Evolutionary conservation across 2,888 invertebrate species (phyloP), one percentile per base, ranked within the genome.

Genomic region (Eupithecia abbreviata): DNA sequence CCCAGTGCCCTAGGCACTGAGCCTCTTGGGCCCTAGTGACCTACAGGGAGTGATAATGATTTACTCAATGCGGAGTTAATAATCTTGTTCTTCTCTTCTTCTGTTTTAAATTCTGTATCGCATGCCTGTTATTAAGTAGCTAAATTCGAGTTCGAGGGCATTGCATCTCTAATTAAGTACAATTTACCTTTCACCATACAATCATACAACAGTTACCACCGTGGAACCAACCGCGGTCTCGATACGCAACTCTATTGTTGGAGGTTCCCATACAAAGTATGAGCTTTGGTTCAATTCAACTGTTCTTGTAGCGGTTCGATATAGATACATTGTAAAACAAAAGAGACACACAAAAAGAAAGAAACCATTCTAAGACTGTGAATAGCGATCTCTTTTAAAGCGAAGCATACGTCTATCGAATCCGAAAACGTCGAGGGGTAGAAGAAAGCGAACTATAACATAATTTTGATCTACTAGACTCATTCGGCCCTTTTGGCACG

Each of bases 101-200:
- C 2, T 9, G 55, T 9, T n/a, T 58, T 18, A 9, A 58, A 58
- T 55, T 4, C 13, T 49, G 15, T 15, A 51, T 18, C 18, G 18
- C 18, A 18, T 62, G 62, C 42, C 66, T 42, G 66, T 42, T 66
- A 66, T 68, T 45, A 68, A 68, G n/a, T 18, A 68, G 69, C 12
- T n/a, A 30, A 47, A 69, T 69, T 69, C 47, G 47, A 69, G 47
- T 69, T 69, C 47, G 47, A 69, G 47, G 69, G 47, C 69, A 47
- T 69, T 47, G 47, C 47, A 47, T 69, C 69, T 45, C 47, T 74
- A 76, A 74, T 75, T 72, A 75, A 62, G 66, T 80, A 78, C 74
- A 4, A 68, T 45, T 18, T 58, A 80, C 87, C 87, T 87, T 87
- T 87, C 87, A 87, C 87, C 85, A 81, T 72, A 81, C 78, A 82